A percentile compares a stretch with the other conserved stretches of the same genome.
Evolutionary conservation across 2,797 vertebrate species (phyloP).

Genomic region (Cichlasoma orientale): DNA sequence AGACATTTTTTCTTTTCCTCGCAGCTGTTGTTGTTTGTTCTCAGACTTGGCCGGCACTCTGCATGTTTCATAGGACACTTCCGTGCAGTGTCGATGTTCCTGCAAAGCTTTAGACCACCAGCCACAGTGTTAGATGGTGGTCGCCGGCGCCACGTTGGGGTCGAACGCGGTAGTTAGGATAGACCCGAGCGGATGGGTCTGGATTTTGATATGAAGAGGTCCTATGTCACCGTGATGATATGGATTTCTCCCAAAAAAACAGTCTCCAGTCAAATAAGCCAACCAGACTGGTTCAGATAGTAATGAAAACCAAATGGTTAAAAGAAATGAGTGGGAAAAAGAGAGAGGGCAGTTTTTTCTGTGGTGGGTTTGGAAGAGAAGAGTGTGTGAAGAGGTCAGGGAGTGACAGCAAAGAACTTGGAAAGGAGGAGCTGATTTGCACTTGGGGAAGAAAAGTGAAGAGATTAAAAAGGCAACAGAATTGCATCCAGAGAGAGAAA

Average conservation of each 20-base stretch:
- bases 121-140: conserved; percentile 46
- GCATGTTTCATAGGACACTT: conserved; percentile 69
- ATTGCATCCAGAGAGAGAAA: conserved; percentile 16
- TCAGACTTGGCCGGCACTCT: conserved; percentile 58
- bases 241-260: conserved; percentile 59
- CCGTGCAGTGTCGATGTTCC: conserved; percentile 60
- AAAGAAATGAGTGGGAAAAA: conserved; percentile 49
- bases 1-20: conserved; percentile 43
- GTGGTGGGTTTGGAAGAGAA: conserved; percentile 43
- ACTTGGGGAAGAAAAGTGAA: conserved; percentile 22
- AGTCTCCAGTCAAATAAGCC: conserved; percentile 68
- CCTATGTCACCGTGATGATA: conserved; percentile 81
- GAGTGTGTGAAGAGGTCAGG: conserved; percentile 49
- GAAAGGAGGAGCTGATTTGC: conserved; percentile 10
- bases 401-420: conserved; percentile 25
- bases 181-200: conserved; percentile 84
- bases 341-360: conserved; percentile 47
- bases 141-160: conserved; percentile 50
- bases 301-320: conserved; percentile 91
- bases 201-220: conserved; percentile 76
- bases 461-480: conserved; percentile 18
- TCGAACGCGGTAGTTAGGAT: conserved; percentile 60
- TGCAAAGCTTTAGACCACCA: conserved; percentile 48
- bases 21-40: conserved; percentile 72
- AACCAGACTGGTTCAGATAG: conserved; percentile 81